Base-by-base conservation (phyloP, 2,797 vertebrate genomes). In the Phoebastria nigripes region DNA sequence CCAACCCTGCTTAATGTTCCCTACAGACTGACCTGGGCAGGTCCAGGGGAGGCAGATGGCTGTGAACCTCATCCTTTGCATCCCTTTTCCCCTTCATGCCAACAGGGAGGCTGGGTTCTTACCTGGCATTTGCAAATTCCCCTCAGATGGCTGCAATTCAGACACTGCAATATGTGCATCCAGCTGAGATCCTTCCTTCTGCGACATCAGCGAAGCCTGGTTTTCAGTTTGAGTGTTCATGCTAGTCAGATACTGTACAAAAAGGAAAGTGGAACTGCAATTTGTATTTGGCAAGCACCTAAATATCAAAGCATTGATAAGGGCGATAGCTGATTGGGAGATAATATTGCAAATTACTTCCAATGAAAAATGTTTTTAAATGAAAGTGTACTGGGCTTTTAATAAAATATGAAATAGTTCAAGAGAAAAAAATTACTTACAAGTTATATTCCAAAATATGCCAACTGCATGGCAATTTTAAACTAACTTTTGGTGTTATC, bases 181-280 rank as follows among this genome's bases (percentile, higher is more conserved):
- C 89, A 73, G 79, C 76, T 58, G 79, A 69, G 56, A 66, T 65
- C 80, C 61, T 65, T 55, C 69, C 61, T 87, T 31, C 67, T 47
- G 58, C 6, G 1, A 33, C 59, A 22, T 31, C 78, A 49, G 44
- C 5, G 0, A 59, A 73, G 72, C 55, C 47, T 9, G 7, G 19
- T 35, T 91, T 69, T 91, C 87, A 46, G 29, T 89, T 19, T 82
- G 74, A 85, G 71, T 24, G 24, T 71, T 94, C 5, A 0, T 7
- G 35, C 46, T 33, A 37, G 44, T 16, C 52, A 62, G 71, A 44
- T 6, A 10, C 72, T 89, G 71, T 5, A 59, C n/a, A 77, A 35
- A 96, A 95, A 73, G 37, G 67, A 74, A 93, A 94, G 79, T 20
- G 56, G 76, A 95, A 89, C 66, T 66, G 51, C 63, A 74, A 15